Evolutionary conservation across 2,888 invertebrate genomes (phyloP), one percentile per base, ranked within the genome.

Genomic region (Altica lythri): DNA sequence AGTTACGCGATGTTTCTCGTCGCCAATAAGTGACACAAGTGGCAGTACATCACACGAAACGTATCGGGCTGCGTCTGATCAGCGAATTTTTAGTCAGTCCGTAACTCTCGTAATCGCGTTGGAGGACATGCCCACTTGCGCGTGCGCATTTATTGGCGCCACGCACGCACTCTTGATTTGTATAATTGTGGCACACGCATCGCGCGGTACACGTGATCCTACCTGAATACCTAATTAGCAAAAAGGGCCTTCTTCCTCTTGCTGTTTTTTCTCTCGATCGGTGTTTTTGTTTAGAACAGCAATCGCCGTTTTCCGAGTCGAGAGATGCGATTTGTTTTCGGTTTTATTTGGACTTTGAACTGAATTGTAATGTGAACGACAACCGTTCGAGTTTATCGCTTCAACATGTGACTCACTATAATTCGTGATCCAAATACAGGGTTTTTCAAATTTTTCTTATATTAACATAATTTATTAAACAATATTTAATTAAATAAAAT

Each of bases 161-260:
- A 75, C 74, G 74, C 74, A 73, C 71, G 70, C 72, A 72, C 65
- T 63, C 66, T 64, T 63, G 68, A 67, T 73, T n/a, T 72, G 73
- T 72, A 70, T 72, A 73, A 73, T 71, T 73, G 69, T 66, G 14
- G 67, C 70, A 69, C 71, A 72, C 72, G 70, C 72, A 72, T 66
- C 65, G 61, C 53, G 61, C 14, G 13, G 46, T 65, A 65, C 69
- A 72, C 70, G 71, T 71, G 71, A 69, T 52, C 59, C 48, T 61
- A 61, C 65, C 60, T 62, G 60, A 34, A 48, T 46, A 10, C 17
- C 35, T 56, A 60, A 63, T 63, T 62, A 57, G 55, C 56, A 40
- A 55, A 59, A 55, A 55, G 50, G 59, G 53, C 49, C 50, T 16
- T 42, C 16, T 35, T 30, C 30, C 13, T 30, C 10, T 10, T 30